Conservation (phyloP, 2,113 vertebrate species). For the Dipodomys ordii region DNA sequence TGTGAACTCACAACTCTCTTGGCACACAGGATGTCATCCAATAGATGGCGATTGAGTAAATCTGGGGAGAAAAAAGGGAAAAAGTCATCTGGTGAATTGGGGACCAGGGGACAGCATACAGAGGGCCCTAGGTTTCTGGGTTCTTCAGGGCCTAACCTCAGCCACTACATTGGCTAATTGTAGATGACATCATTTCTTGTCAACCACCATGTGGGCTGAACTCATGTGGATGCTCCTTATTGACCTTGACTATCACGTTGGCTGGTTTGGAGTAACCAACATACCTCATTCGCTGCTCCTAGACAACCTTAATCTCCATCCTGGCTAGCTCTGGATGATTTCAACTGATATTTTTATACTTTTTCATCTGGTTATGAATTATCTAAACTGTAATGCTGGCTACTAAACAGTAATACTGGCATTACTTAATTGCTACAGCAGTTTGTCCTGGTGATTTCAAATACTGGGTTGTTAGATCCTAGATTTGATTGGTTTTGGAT, state of each 20-base stretch:
- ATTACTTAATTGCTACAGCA: slow-evolving; percentile 15
- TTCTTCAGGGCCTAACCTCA: slow-evolving; percentile 38
- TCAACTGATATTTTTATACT: neutral
- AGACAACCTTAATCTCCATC: neutral
- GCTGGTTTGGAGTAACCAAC: neutral
- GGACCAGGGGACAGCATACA: slow-evolving; percentile 18
- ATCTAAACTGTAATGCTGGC: slow-evolving; percentile 39
- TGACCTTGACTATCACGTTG: slow-evolving; percentile 15
- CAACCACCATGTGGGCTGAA: neutral
- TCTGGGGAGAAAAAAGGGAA: slow-evolving; percentile 61
- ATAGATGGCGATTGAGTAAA: slow-evolving; percentile 76
- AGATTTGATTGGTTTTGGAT: slow-evolving; percentile 35
- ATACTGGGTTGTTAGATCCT: slow-evolving; percentile 14
- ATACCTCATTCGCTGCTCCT: neutral
- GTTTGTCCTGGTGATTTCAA: slow-evolving; percentile 30
- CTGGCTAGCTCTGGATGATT: neutral
- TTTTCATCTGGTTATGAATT: slow-evolving; percentile 33
- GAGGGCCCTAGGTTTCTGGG: slow-evolving; percentile 17
- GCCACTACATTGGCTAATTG: neutral
- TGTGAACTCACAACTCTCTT: slow-evolving; percentile 41
- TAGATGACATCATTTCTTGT: neutral
- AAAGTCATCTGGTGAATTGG: slow-evolving; percentile 18
- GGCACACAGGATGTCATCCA: slow-evolving; percentile 78
- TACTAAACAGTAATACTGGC: slow-evolving; percentile 3
- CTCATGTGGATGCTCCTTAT: neutral